Percentiles rank a stretch among this genome's conserved stretches.
These are phyloP conservation scores for Sthenelais limicola DNA, from an alignment of 2,888 invertebrate species.

Conservation along the genomic window DNA sequence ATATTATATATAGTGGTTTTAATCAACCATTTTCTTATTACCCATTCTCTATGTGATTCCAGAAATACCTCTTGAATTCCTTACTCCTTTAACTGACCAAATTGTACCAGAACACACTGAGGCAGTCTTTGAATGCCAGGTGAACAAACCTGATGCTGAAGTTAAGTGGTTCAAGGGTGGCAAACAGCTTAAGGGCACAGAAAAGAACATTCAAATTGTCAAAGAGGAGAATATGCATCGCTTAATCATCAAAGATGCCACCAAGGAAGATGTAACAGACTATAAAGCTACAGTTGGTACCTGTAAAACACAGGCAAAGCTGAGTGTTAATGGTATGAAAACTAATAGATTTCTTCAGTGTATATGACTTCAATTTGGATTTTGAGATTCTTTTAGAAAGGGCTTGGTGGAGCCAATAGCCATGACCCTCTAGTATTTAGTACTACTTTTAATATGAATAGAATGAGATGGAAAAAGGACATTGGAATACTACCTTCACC, in stretches of 20 bases:
- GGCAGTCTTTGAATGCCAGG: conserved; percentile 80
- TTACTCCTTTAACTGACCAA: conserved; percentile 63
- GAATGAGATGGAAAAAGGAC: no score
- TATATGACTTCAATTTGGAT: no score
- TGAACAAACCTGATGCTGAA: conserved; percentile 83
- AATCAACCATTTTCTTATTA: no score
- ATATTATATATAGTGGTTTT: no score
- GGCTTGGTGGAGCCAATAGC: no score
- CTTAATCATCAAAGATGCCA: conserved; percentile 58
- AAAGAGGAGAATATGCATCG: conserved; percentile 62
- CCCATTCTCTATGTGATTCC: no score
- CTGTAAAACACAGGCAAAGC: conserved; percentile 58
- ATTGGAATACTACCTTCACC: no score
- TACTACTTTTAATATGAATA: no score
- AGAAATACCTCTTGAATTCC: conserved; percentile 68
- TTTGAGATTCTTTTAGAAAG: no score
- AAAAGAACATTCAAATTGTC: conserved; percentile 63
- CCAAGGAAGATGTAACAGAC: conserved; percentile 80
- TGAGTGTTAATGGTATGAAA: conserved; percentile 51
- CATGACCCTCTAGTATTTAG: no score
- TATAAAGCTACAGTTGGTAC: conserved; percentile 80
- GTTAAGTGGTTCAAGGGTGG: conserved; percentile 90
- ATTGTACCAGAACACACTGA: conserved; percentile 63
- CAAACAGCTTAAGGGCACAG: conserved; percentile 85
- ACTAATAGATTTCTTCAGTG: no score